These are phyloP conservation scores for Agrilus cyanescens DNA, from an alignment of 2,888 invertebrate genomes.

Conservation along the genomic window DNA sequence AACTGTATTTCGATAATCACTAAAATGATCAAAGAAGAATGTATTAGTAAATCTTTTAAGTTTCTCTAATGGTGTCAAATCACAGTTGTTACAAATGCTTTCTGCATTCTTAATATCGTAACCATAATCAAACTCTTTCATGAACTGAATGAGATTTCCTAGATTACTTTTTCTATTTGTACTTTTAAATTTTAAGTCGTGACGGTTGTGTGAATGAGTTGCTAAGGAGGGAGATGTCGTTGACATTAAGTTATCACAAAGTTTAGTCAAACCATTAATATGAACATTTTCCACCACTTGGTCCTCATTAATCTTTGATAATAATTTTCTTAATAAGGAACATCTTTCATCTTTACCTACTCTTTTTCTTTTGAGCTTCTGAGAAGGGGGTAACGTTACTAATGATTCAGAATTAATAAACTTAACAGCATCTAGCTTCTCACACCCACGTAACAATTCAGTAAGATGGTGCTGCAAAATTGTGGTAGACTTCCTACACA, in stretches of 20 bases:
- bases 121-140: slow-evolving; percentile 31
- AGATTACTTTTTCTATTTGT: slow-evolving; percentile 22
- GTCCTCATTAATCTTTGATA: slow-evolving; percentile 21
- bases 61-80: slow-evolving; percentile 27
- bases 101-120: slow-evolving; percentile 23
- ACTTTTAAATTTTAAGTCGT: slow-evolving; percentile 11
- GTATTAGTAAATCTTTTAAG: slow-evolving; percentile 29
- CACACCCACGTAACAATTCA: slow-evolving; percentile 23
- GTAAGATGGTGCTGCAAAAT: slow-evolving; percentile 29
- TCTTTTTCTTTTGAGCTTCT: slow-evolving; percentile 20
- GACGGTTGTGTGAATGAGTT: neutral
- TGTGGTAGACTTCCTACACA: slow-evolving; percentile 31
- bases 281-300: slow-evolving; percentile 10
- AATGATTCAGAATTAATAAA: slow-evolving; percentile 27
- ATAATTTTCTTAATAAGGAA: slow-evolving; percentile 28
- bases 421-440: slow-evolving; percentile 19
- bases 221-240: slow-evolving; percentile 2
- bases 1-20: slow-evolving; percentile 29
- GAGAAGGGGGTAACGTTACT: slow-evolving; percentile 19
- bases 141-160: slow-evolving; percentile 29
- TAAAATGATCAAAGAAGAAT: slow-evolving; percentile 30
- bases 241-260: slow-evolving; percentile 7
- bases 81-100: slow-evolving; percentile 23
- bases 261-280: slow-evolving; percentile 10
- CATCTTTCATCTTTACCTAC: slow-evolving; percentile 32